Evolutionary conservation across 2,888 invertebrate species (phyloP).

Genomic region (Nymphalis urticae): DNA sequence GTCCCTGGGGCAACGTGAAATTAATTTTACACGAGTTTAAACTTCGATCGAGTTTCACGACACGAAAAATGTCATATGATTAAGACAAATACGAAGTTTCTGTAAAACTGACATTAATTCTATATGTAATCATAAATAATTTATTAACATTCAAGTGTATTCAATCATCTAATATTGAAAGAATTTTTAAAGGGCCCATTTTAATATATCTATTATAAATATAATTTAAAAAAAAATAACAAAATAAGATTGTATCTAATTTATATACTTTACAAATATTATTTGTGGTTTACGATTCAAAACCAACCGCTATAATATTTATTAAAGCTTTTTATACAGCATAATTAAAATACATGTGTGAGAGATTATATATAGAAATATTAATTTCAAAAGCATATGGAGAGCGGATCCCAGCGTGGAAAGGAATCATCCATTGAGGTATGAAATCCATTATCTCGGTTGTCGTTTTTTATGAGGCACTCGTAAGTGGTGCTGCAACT

Average conservation of each 20-base stretch:
- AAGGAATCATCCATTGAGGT: conserved; percentile 16
- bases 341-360: not conserved
- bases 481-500: conserved; percentile 42
- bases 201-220: too few species aligned
- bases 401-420: not conserved
- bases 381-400: not conserved
- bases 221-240: too few species aligned
- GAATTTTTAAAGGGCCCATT: too few species aligned
- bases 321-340: not conserved
- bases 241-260: too few species aligned
- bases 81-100: not conserved
- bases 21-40: conserved; percentile 41
- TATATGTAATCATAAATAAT: too few species aligned
- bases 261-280: too few species aligned
- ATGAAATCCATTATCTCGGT: conserved; percentile 29
- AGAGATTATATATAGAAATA: not conserved
- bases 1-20: conserved; percentile 38
- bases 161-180: too few species aligned
- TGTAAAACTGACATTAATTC: too few species aligned
- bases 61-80: conserved; percentile 2
- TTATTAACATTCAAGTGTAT: too few species aligned
- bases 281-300: too few species aligned
- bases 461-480: conserved; percentile 32
- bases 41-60: conserved; percentile 12
- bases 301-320: not conserved